These are phyloP conservation scores for Dryomyza anilis DNA, from an alignment of 2,888 invertebrate species.

Conservation along the genomic window DNA sequence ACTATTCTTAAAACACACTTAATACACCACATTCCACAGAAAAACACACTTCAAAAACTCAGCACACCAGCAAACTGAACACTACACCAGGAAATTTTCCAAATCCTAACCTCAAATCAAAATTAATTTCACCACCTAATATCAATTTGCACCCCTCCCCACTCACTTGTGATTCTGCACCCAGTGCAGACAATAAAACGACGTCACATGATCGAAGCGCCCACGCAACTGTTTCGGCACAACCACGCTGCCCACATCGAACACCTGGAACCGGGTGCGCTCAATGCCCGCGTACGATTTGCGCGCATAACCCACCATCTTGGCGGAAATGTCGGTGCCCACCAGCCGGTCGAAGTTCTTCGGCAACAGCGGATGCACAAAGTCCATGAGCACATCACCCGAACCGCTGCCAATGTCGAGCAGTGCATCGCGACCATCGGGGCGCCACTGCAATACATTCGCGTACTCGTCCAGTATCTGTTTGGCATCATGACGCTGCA, in stretches of 20 bases:
- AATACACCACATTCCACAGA: constrained; percentile 64
- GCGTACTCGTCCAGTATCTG: constrained; percentile 70
- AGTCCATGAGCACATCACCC: constrained; percentile 70
- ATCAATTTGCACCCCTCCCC: too few species aligned
- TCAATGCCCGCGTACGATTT: constrained; percentile 63
- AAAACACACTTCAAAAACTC: constrained; percentile 69
- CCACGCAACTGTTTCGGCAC: constrained; percentile 62
- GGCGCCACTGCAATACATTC: constrained; percentile 65
- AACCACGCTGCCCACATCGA: constrained; percentile 63
- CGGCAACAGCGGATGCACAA: constrained; percentile 69
- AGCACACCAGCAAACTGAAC: too few species aligned
- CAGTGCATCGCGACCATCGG: constrained; percentile 62
- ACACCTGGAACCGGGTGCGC: constrained; percentile 53
- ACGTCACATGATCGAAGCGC: constrained; percentile 70
- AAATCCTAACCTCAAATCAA: too few species aligned
- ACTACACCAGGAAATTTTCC: too few species aligned
- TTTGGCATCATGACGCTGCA: constrained; percentile 72
- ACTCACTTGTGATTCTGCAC: constrained; percentile 66
- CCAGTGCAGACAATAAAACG: constrained; percentile 81
- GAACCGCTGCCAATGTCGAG: constrained; percentile 78
- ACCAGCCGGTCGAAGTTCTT: constrained; percentile 62
- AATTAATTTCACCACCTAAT: too few species aligned
- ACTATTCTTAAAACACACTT: too few species aligned
- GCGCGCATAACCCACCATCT: constrained; percentile 73
- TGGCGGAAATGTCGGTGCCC: constrained; percentile 73